Percentiles rank a stretch among this genome's conserved stretches.
phyloP scores from a whole-genome alignment of 2,113 vertebrate species.

The Charina bottae region DNA sequence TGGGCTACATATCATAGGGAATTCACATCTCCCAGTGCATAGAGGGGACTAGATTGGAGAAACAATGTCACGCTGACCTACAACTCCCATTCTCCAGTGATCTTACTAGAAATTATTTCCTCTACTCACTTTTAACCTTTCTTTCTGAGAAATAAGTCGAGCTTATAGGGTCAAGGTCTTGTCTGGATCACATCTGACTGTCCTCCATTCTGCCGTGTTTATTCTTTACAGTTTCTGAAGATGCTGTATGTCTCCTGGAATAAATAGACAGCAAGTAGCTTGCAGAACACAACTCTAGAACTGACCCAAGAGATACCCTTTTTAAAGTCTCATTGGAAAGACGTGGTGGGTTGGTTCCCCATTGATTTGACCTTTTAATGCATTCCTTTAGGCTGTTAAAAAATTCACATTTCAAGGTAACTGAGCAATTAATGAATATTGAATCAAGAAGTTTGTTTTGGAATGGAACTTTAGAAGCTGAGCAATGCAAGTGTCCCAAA shows the following conservation, averaged over 20 bases:
- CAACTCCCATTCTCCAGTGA: background rate
- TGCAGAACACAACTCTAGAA: background rate
- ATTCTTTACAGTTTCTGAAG: no score
- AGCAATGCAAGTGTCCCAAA: rapidly evolving
- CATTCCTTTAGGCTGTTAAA: background rate
- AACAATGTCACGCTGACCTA: no score
- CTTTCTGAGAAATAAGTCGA: background rate
- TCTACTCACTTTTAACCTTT: background rate
- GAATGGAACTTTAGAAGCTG: background rate
- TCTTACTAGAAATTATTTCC: background rate
- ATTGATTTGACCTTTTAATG: background rate
- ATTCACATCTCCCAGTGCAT: no score
- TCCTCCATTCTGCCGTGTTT: background rate
- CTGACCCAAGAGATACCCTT: no score
- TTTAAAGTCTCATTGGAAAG: background rate
- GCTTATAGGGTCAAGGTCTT: background rate
- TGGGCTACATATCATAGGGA: no score
- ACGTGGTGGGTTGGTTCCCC: background rate
- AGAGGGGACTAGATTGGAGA: no score
- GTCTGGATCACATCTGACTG: background rate
- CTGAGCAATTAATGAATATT: rapidly evolving
- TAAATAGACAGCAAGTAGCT: background rate
- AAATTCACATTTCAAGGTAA: constrained; percentile 23
- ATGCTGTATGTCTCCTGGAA: background rate
- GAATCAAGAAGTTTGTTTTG: background rate